Conservation (phyloP, 92 coral and sea anemone species). For the Porites lobata region DNA sequence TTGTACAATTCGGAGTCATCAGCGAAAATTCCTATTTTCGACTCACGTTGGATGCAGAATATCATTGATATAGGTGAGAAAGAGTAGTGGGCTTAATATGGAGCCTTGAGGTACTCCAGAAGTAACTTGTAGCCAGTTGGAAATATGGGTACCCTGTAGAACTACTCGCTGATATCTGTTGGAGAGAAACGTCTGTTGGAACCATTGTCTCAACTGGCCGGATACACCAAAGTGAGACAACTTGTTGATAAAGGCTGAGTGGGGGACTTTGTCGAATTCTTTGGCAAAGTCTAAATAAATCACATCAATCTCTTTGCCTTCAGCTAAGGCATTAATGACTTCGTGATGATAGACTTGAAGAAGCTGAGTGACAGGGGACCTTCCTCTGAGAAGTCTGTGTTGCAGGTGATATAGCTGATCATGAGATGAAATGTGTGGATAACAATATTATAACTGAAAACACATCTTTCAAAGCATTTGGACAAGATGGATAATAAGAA, state of each 20-base stretch:
- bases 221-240: slow-evolving; percentile 23
- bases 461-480: slow-evolving; percentile 57
- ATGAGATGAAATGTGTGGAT: slow-evolving; percentile 31
- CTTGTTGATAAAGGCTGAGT: slow-evolving; percentile 38
- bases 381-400: slow-evolving; percentile 67
- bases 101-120: slow-evolving; percentile 26
- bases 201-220: slow-evolving; percentile 46
- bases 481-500: slow-evolving; percentile 58
- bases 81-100: background rate
- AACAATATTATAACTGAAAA: slow-evolving; percentile 49
- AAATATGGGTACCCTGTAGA: slow-evolving; percentile 35
- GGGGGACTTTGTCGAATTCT: slow-evolving; percentile 70
- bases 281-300: slow-evolving; percentile 57
- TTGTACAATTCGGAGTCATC: slow-evolving; percentile 44
- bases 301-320: slow-evolving; percentile 68
- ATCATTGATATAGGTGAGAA: too few species aligned
- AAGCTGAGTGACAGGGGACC: slow-evolving; percentile 49
- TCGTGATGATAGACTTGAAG: slow-evolving; percentile 57
- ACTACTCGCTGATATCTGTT: slow-evolving; percentile 49
- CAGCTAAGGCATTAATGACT: slow-evolving; percentile 34
- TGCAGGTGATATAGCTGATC: slow-evolving; percentile 56
- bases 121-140: slow-evolving; percentile 66
- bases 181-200: slow-evolving; percentile 39
- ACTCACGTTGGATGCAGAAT: too few species aligned
- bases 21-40: slow-evolving; percentile 33